Evolutionary conservation across 2,797 vertebrate species (phyloP), one percentile per base, ranked within the genome.

Genomic region (Tadarida brasiliensis): DNA sequence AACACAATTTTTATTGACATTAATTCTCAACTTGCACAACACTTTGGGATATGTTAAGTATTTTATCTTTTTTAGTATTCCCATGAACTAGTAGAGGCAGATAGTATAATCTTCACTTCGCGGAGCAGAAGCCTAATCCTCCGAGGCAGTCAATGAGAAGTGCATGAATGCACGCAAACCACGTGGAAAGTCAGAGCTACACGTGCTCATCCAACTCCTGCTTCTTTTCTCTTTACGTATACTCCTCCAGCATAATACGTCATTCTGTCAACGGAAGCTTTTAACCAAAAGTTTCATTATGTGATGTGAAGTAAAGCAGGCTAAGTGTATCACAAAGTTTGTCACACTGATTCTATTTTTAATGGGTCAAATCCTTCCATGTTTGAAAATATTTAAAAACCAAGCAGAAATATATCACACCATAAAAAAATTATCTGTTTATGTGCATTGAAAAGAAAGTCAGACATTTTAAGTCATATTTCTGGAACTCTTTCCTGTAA

Each of bases 401-500:
- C 59, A 59, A 8, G 28, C 28, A 90, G 12, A n/a, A 59, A 65
- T 82, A 94, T 70, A 78, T 7, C 0, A 7, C 80, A 2, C 0
- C 6, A 67, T 88, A 96, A 87, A 92, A 92, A 89, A 94, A 4
- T 91, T 73, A 70, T 87, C 56, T 49, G 83, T 7, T 88, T 89
- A 9, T 12, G 6, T 84, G 10, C 71, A 51, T 78, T 94, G 89
- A 56, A 54, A 96, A 39, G 94, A 92, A 94, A 80, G 17, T 57
- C 61, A 28, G 7, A 16, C 78, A 90, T 96, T 97, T 95, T n/a
- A 84, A 92, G 54, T 87, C 97, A 93, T 92, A 76, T 95, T 33
- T 86, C 59, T 83, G 17, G 28, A 93, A 56, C 82, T 92, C 59
- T 96, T 95, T 90, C 76, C 96, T 97, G 7, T 3, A 95, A 84